Conservation (phyloP, 2,888 invertebrate genomes). For the Luperina testacea region DNA sequence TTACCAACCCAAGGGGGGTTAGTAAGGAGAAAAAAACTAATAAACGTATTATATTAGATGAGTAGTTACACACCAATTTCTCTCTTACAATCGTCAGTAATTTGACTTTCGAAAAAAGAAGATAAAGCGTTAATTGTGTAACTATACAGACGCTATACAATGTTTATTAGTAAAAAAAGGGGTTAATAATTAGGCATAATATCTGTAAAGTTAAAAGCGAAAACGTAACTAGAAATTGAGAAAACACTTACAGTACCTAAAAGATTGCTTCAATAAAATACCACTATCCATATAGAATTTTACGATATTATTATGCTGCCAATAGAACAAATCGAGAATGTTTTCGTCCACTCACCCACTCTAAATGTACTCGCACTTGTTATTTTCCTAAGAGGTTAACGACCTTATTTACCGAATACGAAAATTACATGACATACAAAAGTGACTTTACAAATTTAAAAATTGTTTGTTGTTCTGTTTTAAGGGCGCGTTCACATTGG, state of each 20-base stretch:
- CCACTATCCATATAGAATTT: slow-evolving; percentile 10
- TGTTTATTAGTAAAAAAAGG: no score
- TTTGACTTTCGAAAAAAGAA: no score
- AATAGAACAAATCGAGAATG: slow-evolving; percentile 32
- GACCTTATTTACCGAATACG: slow-evolving; percentile 20
- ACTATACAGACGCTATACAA: no score
- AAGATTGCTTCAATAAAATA: slow-evolving; percentile 23
- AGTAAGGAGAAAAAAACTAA: no score
- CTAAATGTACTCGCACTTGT: slow-evolving; percentile 19
- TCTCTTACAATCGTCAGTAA: no score
- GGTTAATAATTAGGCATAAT: not conserved
- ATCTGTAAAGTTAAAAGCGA: not conserved
- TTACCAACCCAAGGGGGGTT: no score
- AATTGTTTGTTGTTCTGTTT: slow-evolving; percentile 13
- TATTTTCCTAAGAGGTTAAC: slow-evolving; percentile 32
- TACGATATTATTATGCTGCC: slow-evolving; percentile 30
- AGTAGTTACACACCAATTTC: no score
- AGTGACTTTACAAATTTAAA: slow-evolving; percentile 14
- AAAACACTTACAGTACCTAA: not conserved
- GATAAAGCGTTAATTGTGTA: no score
- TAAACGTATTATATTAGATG: no score
- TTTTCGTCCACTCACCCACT: slow-evolving; percentile 31
- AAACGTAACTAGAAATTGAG: not conserved
- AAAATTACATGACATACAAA: slow-evolving; percentile 20
- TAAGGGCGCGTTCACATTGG: not conserved